Conservation (phyloP, 2,113 vertebrate genomes). For the Tachysurus vachellii region DNA sequence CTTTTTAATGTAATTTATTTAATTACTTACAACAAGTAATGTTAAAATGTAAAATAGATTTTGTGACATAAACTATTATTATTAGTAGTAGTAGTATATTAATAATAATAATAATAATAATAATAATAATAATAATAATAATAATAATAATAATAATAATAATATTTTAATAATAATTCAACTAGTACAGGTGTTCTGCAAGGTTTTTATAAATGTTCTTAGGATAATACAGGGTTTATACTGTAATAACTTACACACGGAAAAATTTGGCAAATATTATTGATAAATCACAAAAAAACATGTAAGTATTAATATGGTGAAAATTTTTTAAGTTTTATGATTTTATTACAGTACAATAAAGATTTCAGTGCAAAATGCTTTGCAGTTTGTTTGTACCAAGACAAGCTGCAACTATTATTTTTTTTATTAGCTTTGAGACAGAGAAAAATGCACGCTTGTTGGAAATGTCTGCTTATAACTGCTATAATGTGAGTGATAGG, state of each 20-base stretch:
- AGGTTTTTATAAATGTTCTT: neutral
- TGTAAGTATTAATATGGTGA: neutral
- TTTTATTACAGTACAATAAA: neutral
- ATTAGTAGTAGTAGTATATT: too few species aligned
- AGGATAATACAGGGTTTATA: neutral
- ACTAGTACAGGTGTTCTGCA: neutral
- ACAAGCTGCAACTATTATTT: neutral
- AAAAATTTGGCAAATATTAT: neutral
- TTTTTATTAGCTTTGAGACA: neutral
- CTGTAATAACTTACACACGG: neutral
- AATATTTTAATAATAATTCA: too few species aligned
- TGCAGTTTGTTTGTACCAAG: neutral
- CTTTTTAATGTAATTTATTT: neutral
- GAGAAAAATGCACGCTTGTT: neutral
- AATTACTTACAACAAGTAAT: neutral
- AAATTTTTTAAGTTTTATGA: neutral
- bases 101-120: too few species aligned
- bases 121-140: too few species aligned
- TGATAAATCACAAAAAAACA: neutral
- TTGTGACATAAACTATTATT: neutral
- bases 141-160: too few species aligned
- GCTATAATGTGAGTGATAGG: neutral
- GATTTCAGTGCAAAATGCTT: too few species aligned
- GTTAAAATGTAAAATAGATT: neutral
- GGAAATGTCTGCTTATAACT: neutral